Evolutionary conservation across 1,140 invertebrate species (phyloP).

Genomic region (Cyclina sinensis): DNA sequence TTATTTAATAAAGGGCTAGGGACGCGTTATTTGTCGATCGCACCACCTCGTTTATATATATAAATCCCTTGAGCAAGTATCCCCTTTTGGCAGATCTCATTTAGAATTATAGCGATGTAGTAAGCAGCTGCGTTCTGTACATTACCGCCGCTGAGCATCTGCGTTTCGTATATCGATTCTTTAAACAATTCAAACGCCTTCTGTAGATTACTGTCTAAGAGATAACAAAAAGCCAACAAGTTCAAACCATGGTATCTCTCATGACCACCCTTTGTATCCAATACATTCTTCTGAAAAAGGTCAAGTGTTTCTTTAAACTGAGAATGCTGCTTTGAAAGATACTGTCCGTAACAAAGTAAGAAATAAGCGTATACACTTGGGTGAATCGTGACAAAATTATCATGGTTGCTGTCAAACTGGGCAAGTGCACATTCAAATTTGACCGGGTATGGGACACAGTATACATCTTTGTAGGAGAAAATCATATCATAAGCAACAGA

Average conservation of each 20-base stretch:
- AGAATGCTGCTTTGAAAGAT: not conserved
- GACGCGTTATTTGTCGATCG: no score
- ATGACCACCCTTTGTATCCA: not conserved
- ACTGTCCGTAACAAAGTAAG: not conserved
- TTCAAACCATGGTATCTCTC: not conserved
- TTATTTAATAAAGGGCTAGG: no score
- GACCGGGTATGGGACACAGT: not conserved
- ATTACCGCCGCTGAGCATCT: not conserved
- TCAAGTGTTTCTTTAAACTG: not conserved
- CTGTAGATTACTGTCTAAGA: not conserved
- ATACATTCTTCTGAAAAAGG: not conserved
- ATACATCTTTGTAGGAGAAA: not conserved
- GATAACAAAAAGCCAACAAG: not conserved
- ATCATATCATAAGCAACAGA: not conserved
- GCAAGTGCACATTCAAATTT: not conserved
- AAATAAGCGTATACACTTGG: not conserved
- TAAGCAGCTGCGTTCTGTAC: not conserved
- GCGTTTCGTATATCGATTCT: not conserved
- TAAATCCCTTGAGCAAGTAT: no score
- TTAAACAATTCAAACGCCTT: not conserved
- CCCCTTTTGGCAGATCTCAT: no score
- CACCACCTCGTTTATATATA: no score
- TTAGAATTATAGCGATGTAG: not conserved
- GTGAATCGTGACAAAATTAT: not conserved
- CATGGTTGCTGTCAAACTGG: not conserved